phyloP scores from a whole-genome alignment of 2,888 invertebrate species.

The Thera britannica region DNA sequence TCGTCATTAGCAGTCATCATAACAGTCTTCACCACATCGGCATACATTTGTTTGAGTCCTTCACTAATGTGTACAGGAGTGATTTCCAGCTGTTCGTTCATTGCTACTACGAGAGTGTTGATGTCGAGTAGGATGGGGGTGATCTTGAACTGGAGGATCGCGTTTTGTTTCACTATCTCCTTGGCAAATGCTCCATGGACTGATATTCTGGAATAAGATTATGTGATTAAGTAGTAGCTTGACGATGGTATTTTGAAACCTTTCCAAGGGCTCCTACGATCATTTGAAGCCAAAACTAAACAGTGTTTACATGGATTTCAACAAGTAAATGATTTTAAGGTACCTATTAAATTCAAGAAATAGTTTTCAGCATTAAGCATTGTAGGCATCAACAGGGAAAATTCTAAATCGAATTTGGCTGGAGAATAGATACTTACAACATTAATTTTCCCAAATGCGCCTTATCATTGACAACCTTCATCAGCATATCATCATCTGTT shows the following conservation, averaged over 20 bases:
- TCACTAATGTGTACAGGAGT: slow-evolving; percentile 51
- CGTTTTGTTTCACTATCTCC: slow-evolving; percentile 75
- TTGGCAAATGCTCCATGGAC: slow-evolving; percentile 77
- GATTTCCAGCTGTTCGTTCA: slow-evolving; percentile 62
- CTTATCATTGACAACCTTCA: slow-evolving; percentile 58
- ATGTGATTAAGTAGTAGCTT: neutral
- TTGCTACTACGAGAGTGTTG: slow-evolving; percentile 58
- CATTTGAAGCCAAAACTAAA: too few species aligned
- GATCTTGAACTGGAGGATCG: slow-evolving; percentile 71
- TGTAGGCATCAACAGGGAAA: too few species aligned
- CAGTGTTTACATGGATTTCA: too few species aligned
- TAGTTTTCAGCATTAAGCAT: too few species aligned
- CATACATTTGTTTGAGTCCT: slow-evolving; percentile 59
- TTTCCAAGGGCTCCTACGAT: neutral
- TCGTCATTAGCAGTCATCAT: slow-evolving; percentile 68
- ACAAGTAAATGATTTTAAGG: too few species aligned
- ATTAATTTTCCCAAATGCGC: slow-evolving; percentile 66
- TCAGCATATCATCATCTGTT: slow-evolving; percentile 57
- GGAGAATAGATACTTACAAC: slow-evolving; percentile 55
- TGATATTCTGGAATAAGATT: slow-evolving; percentile 62
- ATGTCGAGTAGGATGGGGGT: slow-evolving; percentile 65
- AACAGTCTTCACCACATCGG: slow-evolving; percentile 57
- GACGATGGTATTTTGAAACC: too few species aligned
- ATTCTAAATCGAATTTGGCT: too few species aligned
- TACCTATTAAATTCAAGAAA: too few species aligned